These are phyloP conservation scores for Anoplopoma fimbria DNA, from an alignment of 2,113 vertebrate genomes.

Conservation along the genomic window DNA sequence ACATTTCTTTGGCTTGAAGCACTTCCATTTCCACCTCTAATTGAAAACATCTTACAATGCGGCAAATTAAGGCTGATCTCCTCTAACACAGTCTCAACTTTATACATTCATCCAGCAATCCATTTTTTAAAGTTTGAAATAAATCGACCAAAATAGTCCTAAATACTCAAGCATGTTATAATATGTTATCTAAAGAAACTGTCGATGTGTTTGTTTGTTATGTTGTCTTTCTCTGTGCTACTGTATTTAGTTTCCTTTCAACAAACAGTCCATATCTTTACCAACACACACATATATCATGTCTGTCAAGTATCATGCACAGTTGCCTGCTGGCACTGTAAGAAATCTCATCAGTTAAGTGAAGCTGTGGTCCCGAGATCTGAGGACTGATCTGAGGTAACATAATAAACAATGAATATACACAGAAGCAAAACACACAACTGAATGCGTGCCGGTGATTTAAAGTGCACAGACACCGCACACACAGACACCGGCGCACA, in stretches of 20 bases:
- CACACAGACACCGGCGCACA: neutral
- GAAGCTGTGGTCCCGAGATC: slow-evolving; percentile 38
- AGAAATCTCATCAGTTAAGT: slow-evolving; percentile 58
- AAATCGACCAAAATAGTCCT: neutral
- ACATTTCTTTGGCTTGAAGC: slow-evolving; percentile 63
- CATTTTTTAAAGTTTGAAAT: slow-evolving; percentile 11
- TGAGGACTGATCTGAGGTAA: slow-evolving; percentile 28
- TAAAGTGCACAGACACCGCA: slow-evolving; percentile 1
- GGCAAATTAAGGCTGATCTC: slow-evolving; percentile 37
- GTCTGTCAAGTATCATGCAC: slow-evolving; percentile 16
- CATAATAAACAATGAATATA: slow-evolving; percentile 40
- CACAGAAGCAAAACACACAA: slow-evolving; percentile 28
- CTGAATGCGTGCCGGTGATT: slow-evolving; percentile 12
- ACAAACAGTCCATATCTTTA: neutral
- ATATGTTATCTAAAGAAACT: neutral
- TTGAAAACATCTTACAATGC: slow-evolving; percentile 61
- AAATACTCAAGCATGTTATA: neutral
- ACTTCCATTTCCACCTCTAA: slow-evolving; percentile 61
- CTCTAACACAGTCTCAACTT: slow-evolving; percentile 19
- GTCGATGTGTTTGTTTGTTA: neutral
- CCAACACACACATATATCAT: slow-evolving; percentile 9
- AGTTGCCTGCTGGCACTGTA: slow-evolving; percentile 23
- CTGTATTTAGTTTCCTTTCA: slow-evolving; percentile 3
- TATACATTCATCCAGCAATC: slow-evolving; percentile 17
- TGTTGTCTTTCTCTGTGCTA: neutral